These are phyloP conservation scores for Brachionus angularis DNA, from an alignment of 1,140 invertebrate genomes.

Conservation along the genomic window DNA sequence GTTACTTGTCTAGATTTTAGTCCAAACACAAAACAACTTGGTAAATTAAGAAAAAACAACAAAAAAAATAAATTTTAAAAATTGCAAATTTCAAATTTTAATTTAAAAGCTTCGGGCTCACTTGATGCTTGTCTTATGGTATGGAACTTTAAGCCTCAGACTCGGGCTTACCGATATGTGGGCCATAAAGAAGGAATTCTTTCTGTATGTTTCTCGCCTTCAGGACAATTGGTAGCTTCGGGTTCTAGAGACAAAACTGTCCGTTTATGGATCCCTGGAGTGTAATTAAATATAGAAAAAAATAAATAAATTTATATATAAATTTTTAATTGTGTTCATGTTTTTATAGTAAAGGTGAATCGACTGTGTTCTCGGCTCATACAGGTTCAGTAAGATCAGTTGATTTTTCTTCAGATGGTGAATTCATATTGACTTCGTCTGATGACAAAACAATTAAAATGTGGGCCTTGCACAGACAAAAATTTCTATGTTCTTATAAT, in stretches of 20 bases:
- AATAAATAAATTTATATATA: conserved; percentile 1
- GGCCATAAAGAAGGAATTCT: conserved; percentile 60
- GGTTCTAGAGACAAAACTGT: conserved; percentile 75
- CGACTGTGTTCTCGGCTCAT: conserved; percentile 73
- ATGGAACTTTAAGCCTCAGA: conserved; percentile 68
- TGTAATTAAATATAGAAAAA: conserved; percentile 62
- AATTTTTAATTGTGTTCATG: neutral
- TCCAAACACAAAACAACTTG: conserved; percentile 70
- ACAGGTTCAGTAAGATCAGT: conserved; percentile 72
- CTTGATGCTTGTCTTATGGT: conserved; percentile 72
- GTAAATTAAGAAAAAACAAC: conserved; percentile 46
- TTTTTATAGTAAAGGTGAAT: conserved; percentile 59
- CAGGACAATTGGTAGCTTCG: conserved; percentile 74
- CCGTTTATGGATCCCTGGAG: conserved; percentile 75
- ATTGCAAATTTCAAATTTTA: neutral
- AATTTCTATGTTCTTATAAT: conserved; percentile 72
- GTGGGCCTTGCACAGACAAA: conserved; percentile 63
- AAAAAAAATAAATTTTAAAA: conserved; percentile 15
- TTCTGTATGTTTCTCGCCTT: conserved; percentile 70
- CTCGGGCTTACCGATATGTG: conserved; percentile 60
- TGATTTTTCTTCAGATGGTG: conserved; percentile 71
- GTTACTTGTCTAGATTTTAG: conserved; percentile 73
- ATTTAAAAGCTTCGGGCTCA: conserved; percentile 65
- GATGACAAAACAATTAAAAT: conserved; percentile 80
- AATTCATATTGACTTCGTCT: conserved; percentile 71